These are phyloP conservation scores for Apodemus agrarius DNA, from an alignment of 2,797 vertebrate species.

Conservation along the genomic window DNA sequence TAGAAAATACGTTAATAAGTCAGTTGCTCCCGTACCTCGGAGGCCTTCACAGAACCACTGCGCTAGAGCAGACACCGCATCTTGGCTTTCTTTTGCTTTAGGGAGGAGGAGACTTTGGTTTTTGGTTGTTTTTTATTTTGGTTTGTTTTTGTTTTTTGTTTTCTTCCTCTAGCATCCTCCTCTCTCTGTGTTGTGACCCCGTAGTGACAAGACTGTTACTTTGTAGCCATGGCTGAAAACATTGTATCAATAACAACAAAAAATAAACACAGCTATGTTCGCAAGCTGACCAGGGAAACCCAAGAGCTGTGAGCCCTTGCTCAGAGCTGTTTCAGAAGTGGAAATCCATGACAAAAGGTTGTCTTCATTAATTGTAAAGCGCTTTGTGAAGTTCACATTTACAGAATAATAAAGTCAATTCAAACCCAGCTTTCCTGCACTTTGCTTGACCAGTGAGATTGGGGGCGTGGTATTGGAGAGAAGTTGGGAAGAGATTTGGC, in stretches of 20 bases:
- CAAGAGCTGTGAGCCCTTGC: constrained; percentile 70
- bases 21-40: constrained; percentile 78
- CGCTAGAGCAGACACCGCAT: constrained; percentile 77
- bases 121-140: neutral
- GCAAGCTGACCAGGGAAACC: constrained; percentile 55
- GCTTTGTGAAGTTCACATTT: constrained; percentile 92
- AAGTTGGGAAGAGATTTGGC: neutral
- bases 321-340: constrained; percentile 79
- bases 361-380: constrained; percentile 87
- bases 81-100: constrained; percentile 51
- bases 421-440: constrained; percentile 67
- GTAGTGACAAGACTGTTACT: constrained; percentile 87
- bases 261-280: neutral
- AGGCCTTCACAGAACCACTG: constrained; percentile 82
- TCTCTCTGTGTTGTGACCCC: constrained; percentile 82
- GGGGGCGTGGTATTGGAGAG: no score
- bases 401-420: constrained; percentile 91
- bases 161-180: constrained; percentile 64
- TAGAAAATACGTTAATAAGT: constrained; percentile 67
- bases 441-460: neutral
- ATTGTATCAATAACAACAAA: constrained; percentile 74
- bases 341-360: constrained; percentile 75
- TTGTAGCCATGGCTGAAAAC: constrained; percentile 85
- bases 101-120: constrained; percentile 39
- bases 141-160: neutral